These are phyloP conservation scores for Eriocheir sinensis DNA, from an alignment of 1,140 invertebrate genomes.

Conservation along the genomic window DNA sequence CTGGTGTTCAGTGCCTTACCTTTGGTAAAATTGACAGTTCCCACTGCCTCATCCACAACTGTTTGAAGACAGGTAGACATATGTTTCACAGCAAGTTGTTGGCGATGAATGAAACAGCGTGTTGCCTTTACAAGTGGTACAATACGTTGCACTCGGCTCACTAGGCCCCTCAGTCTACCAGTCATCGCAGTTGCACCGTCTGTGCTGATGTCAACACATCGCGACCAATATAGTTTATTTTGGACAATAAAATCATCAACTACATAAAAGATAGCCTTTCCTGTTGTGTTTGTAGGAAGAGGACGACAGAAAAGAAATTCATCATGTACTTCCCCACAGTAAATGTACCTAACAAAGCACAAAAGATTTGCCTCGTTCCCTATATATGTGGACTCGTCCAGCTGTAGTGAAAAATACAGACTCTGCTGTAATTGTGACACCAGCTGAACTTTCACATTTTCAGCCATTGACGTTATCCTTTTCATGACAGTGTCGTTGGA, in stretches of 20 bases:
- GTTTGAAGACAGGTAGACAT: conserved; percentile 87
- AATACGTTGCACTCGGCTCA: background rate
- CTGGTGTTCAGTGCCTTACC: background rate
- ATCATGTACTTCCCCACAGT: conserved; percentile 30
- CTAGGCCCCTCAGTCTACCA: conserved; percentile 23
- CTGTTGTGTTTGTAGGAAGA: conserved; percentile 44
- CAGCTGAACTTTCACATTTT: conserved; percentile 44
- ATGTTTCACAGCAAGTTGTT: conserved; percentile 88
- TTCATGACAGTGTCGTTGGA: conserved; percentile 17
- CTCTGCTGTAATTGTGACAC: conserved; percentile 44
- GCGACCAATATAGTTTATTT: background rate
- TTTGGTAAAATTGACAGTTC: conserved; percentile 52
- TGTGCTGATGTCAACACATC: conserved; percentile 43
- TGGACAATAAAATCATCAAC: conserved; percentile 34
- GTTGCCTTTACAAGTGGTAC: conserved; percentile 42
- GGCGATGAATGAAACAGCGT: conserved; percentile 16
- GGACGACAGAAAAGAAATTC: conserved; percentile 43
- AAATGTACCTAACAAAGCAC: conserved; percentile 47
- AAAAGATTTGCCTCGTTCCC: conserved; percentile 35
- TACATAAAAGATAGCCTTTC: background rate
- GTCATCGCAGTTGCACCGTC: conserved; percentile 43
- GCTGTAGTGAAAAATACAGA: conserved; percentile 42
- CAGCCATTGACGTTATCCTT: conserved; percentile 31
- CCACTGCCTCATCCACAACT: conserved; percentile 43
- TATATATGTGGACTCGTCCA: conserved; percentile 11